Conservation (phyloP, 1,140 invertebrate species). For the Laodelphax striatellus region DNA sequence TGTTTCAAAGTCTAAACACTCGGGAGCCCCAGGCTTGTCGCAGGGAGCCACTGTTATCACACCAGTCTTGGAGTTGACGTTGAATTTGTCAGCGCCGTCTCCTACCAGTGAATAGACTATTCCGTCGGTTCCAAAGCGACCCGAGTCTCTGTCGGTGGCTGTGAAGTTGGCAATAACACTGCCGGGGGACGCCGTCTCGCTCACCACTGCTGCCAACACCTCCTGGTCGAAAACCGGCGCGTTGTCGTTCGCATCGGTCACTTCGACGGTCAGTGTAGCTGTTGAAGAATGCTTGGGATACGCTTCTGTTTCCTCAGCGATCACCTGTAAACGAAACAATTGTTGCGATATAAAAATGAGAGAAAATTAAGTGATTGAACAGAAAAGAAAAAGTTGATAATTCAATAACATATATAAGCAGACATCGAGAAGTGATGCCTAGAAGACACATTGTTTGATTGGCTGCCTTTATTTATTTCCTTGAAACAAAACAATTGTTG, state of each 20-base stretch:
- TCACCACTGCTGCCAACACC: slow-evolving; percentile 55
- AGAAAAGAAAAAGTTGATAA: neutral
- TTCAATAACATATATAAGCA: no score
- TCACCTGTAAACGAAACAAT: slow-evolving; percentile 40
- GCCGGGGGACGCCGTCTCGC: slow-evolving; percentile 58
- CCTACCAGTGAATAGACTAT: slow-evolving; percentile 78
- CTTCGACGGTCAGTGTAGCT: slow-evolving; percentile 70
- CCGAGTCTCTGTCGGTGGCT: slow-evolving; percentile 75
- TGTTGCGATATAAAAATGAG: slow-evolving; percentile 18
- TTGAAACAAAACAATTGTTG: slow-evolving; percentile 27
- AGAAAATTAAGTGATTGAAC: neutral
- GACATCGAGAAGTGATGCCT: no score
- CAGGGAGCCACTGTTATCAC: slow-evolving; percentile 72
- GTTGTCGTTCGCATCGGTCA: slow-evolving; percentile 86
- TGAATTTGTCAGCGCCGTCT: slow-evolving; percentile 69
- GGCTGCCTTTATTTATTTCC: no score
- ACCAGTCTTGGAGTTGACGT: slow-evolving; percentile 66
- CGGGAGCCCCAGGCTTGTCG: slow-evolving; percentile 40
- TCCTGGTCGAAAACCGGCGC: slow-evolving; percentile 65
- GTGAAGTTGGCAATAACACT: slow-evolving; percentile 60
- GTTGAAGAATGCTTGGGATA: slow-evolving; percentile 65
- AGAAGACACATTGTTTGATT: no score
- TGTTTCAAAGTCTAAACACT: slow-evolving; percentile 80
- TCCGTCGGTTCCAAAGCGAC: slow-evolving; percentile 62
- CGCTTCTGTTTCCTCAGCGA: slow-evolving; percentile 72